Evolutionary conservation across 2,113 vertebrate species (phyloP), one percentile per base, ranked within the genome.

Genomic region (Notarius quadriscutis): DNA sequence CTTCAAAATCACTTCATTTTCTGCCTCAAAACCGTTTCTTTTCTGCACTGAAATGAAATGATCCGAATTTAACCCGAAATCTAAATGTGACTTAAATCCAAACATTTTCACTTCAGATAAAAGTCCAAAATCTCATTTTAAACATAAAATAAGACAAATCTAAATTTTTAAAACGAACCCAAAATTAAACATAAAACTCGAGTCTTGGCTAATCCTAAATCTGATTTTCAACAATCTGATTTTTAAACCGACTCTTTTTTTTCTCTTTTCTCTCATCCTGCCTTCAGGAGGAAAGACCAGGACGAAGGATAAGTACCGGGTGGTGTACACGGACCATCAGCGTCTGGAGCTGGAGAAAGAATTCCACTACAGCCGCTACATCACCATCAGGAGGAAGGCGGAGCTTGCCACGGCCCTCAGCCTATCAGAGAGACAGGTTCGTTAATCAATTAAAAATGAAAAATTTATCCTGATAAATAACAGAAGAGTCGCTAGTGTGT

Each of bases 291-390:
- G 96, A 53, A 99, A 99, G 92, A 99, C 98, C 17, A 96, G 98
- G 89, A 99, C 98, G 0, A 99, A 99, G 92, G 98, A 99, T 94
- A 99, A 99, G 91, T 99, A 99, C 94, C 95, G 98, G 0, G 97
- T 99, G 91, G 98, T 99, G 67, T 99, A 99, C 93, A 98, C 96
- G 0, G 98, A 99, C 89, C 96, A 97, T 84, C 98, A 99, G 92
- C 96, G 98, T 51, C 93, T 98, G 92, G 98, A 99, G 93, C 94
- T 99, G 92, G 98, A 99, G 94, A 99, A 97, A 87, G 98, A 99
- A 91, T 99, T 99, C 84, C 98, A 99, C 90, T 97, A 93, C 89
- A 99, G 97, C 91, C 96, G 96, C 84, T 99, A 99, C 89, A 99
- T 99, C 94, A 98, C 98, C 90, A 99, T 99, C 93, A 96, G 97